Base-by-base conservation (phyloP, 2,797 vertebrate genomes). In the Takifugu rubripes region DNA sequence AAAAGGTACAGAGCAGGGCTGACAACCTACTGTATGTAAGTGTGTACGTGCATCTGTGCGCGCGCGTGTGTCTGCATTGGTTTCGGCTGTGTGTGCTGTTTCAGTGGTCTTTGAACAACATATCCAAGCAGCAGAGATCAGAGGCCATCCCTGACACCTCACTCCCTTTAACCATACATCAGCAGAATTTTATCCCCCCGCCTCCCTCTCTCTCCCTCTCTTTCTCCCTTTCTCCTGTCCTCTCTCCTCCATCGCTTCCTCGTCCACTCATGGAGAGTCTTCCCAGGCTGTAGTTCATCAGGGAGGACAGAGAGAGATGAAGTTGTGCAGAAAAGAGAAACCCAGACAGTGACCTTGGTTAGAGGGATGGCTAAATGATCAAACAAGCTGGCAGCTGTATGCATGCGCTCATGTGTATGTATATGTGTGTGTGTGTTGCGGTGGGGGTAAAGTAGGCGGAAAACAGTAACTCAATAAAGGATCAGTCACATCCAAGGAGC, bases 401-500 rank as follows among this genome's bases (percentile, higher is more conserved):
- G 64, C 69, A 51, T 70, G 25, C 66, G 36, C 61, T 74, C 71
- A 58, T 55, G 72, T 59, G 59, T 66, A 55, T 68, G 54, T 56
- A 62, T 56, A n/a, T 64, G 72, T 66, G 79, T 64, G 72, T 68
- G 79, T 79, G 84, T 46, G 44, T 17, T 21, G 21, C 21, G 21
- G 44, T n/a, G 43, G 84, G 79, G 72, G 84, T 82, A 87, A 88
- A 88, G 86, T 89, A 88, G 86, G 86, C 86, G 87, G 88, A 88
- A 87, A 89, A 89, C 79, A 91, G 89, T 90, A 89, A 91, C 93
- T 86, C 91, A 90, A 88, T 92, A 89, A 86, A 89, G 78, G 87
- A 92, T 93, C 86, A 94, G 92, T 93, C 83, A 87, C 90, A 90
- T 91, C 87, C 83, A 89, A 86, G 83, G 86, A 88, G 84, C 85